Evolutionary conservation across 2,797 vertebrate genomes (phyloP).

Genomic region (Spinibarbus caldwelli): DNA sequence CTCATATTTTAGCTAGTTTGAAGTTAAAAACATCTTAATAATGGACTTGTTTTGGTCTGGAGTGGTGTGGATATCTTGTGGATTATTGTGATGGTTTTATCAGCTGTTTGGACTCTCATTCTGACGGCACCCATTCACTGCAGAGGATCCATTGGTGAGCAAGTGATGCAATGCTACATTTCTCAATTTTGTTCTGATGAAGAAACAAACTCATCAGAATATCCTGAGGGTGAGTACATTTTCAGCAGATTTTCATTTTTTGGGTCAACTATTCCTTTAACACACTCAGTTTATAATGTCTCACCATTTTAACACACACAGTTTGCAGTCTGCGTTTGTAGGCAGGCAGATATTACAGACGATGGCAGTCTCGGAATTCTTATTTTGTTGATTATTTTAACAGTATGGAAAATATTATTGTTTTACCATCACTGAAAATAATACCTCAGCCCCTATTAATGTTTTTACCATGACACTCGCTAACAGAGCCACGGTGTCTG

Average conservation of each 20-base stretch:
- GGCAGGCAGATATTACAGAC: constrained; percentile 14
- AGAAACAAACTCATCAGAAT: no score
- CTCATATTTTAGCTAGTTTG: background rate
- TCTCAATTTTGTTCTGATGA: no score
- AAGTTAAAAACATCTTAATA: background rate
- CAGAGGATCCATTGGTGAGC: no score
- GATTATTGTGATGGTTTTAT: no score
- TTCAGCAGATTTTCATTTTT: background rate
- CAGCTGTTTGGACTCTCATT: background rate
- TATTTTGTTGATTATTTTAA: constrained; percentile 39
- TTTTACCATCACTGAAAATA: constrained; percentile 36
- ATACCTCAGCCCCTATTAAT: constrained; percentile 28
- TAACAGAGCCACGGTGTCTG: constrained; percentile 22
- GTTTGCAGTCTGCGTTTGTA: background rate
- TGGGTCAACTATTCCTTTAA: background rate
- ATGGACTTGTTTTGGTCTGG: background rate
- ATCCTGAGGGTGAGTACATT: no score
- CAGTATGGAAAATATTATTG: constrained; percentile 36
- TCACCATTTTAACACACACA: background rate
- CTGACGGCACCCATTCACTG: background rate
- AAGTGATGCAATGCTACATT: no score
- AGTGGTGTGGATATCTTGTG: background rate
- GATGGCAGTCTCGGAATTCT: background rate
- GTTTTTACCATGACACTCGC: constrained; percentile 36
- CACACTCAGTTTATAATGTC: background rate